Evolutionary conservation across 2,888 invertebrate species (phyloP).

Genomic region (Xanthia icteritia): DNA sequence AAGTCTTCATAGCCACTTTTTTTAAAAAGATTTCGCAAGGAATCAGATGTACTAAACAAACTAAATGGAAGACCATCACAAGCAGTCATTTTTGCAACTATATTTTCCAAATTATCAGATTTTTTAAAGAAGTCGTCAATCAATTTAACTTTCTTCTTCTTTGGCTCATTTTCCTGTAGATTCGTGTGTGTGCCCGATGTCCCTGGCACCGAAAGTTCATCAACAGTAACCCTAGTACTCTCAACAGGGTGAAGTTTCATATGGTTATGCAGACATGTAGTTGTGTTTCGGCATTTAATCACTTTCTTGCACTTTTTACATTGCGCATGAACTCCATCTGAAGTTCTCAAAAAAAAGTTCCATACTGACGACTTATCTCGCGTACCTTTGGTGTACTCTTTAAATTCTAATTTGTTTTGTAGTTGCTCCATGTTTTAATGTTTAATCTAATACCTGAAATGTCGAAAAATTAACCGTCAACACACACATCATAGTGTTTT

Average conservation of each 20-base stretch:
- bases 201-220: slow-evolving; percentile 10
- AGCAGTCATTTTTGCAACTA: slow-evolving; percentile 8
- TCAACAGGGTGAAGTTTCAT: slow-evolving; percentile 13
- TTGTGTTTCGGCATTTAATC: slow-evolving; percentile 6
- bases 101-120: slow-evolving; percentile 1
- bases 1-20: slow-evolving; percentile 17
- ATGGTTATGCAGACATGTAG: slow-evolving; percentile 15
- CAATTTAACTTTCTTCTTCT: slow-evolving; percentile 16
- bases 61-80: slow-evolving; percentile 14
- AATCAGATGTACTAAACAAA: slow-evolving; percentile 17
- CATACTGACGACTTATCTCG: slow-evolving; percentile 15
- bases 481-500: no score
- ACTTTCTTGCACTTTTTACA: slow-evolving; percentile 7
- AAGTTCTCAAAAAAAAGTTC: slow-evolving; percentile 17
- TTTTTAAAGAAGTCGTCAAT: slow-evolving; percentile 11
- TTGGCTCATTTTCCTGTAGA: slow-evolving; percentile 27
- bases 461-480: slow-evolving; percentile 6
- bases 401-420: slow-evolving; percentile 12
- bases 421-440: slow-evolving; percentile 4
- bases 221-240: slow-evolving; percentile 9
- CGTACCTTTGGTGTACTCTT: slow-evolving; percentile 20
- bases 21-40: slow-evolving; percentile 3
- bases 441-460: slow-evolving; percentile 14
- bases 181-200: slow-evolving; percentile 9
- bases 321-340: slow-evolving; percentile 3